Evolutionary conservation across 2,113 vertebrate genomes (phyloP), one percentile per base, ranked within the genome.

Genomic region (Colius striatus): DNA sequence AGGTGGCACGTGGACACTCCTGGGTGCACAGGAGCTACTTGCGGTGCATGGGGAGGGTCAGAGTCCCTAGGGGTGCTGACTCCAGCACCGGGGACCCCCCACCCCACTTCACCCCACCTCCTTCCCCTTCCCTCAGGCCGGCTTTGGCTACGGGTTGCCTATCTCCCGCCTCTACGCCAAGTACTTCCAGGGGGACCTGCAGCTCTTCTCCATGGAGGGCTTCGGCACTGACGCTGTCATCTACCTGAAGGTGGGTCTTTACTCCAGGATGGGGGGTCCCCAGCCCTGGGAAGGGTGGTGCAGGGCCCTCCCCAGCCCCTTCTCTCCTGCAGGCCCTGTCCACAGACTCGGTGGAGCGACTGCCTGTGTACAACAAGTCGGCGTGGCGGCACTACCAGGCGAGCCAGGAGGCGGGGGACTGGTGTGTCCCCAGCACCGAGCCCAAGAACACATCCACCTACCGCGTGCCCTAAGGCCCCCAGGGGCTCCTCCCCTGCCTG

Each of bases 131-230:
- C 60, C 19, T 16, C 96, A 99, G 99, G 99, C 99, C 32, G 99
- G 99, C 18, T 99, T 99, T 25, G 99, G 99, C 84, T 99, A 99
- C 3, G 99, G 99, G 25, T 97, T 99, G 82, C 99, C 99, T 91
- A 99, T 99, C 94, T 99, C 99, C 43, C 98, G 99, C 30, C 99
- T 99, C 92, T 99, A 99, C 4, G 99, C 99, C 96, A 99, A 99
- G 97, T 99, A 99, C 96, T 99, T 99, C 98, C 99, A 99, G 95
- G 99, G 99, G 9, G 99, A 99, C 96, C 97, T 99, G 93, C 99
- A 99, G 98, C 98, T 99, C 54, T 99, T 98, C 97, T 99, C 99
- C 84, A 99, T 99, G 99, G 99, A 99, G 94, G 99, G 99, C 80
- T 98, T 98, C 5, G 99, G 99, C 91, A 99, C 99, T 0, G 99